These are phyloP conservation scores for Geotrypetes seraphini DNA, from an alignment of 2,797 vertebrate species.

Conservation along the genomic window DNA sequence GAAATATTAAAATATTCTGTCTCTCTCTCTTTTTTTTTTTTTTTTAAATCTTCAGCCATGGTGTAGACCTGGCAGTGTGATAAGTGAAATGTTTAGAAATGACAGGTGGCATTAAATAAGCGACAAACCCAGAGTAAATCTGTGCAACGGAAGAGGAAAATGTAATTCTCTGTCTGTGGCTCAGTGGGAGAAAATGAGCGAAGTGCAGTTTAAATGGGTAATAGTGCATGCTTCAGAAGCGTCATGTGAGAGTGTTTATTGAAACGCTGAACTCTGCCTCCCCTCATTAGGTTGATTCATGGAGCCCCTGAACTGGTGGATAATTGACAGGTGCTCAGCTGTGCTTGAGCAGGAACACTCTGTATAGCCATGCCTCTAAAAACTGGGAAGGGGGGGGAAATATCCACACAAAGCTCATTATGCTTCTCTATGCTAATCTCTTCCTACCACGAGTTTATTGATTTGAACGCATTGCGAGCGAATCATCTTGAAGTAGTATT, in stretches of 20 bases:
- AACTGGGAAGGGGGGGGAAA: constrained; percentile 36
- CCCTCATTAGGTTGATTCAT: constrained; percentile 76
- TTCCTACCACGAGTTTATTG: not conserved
- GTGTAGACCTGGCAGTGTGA: constrained; percentile 15
- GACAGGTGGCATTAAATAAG: constrained; percentile 7
- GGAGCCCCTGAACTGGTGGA: constrained; percentile 57
- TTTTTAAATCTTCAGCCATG: constrained; percentile 2
- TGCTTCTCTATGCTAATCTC: not conserved
- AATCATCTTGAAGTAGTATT: too few species aligned
- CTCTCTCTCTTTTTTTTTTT: not conserved
- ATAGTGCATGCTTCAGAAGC: constrained; percentile 17
- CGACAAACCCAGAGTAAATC: constrained; percentile 5
- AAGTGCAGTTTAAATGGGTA: constrained; percentile 9
- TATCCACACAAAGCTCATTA: not conserved
- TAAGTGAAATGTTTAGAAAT: constrained; percentile 4
- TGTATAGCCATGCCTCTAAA: constrained; percentile 51
- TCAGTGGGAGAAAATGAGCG: constrained; percentile 1
- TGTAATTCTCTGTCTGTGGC: not conserved
- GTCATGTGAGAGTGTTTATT: constrained; percentile 35
- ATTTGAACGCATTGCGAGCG: too few species aligned
- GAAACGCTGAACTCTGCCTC: constrained; percentile 59
- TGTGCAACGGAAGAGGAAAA: not conserved
- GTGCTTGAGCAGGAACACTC: constrained; percentile 27
- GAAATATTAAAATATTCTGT: not conserved
- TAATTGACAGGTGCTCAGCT: constrained; percentile 51